phyloP scores from a whole-genome alignment of 2,888 invertebrate species.

The Alitta virens region DNA sequence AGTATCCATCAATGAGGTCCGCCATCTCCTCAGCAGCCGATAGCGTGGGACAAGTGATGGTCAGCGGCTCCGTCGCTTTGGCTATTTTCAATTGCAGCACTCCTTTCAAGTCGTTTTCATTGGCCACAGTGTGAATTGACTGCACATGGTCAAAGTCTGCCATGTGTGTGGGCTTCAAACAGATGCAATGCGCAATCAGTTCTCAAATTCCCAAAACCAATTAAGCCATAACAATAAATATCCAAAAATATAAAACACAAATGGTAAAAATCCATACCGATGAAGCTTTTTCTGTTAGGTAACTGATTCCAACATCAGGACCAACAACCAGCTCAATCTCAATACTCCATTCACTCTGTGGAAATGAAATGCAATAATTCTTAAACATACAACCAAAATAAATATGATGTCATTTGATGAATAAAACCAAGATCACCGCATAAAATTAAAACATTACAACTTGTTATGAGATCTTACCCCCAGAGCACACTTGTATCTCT shows the following conservation, averaged over 20 bases:
- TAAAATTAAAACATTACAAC: no score
- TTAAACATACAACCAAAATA: no score
- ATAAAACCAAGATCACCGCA: no score
- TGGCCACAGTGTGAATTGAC: conserved; percentile 73
- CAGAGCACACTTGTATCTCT: conserved; percentile 88
- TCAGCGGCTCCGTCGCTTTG: conserved; percentile 67
- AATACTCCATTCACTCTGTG: conserved; percentile 86
- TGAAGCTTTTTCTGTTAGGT: conserved; percentile 74
- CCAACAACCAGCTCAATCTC: conserved; percentile 94
- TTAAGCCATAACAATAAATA: no score
- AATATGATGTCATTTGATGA: no score
- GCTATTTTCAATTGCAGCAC: conserved; percentile 78
- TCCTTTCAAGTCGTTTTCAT: conserved; percentile 67
- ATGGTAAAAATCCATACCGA: conserved; percentile 39
- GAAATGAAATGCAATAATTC: no score
- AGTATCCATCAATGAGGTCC: conserved; percentile 95
- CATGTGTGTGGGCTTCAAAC: conserved; percentile 70
- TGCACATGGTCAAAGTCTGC: conserved; percentile 84
- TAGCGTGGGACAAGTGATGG: conserved; percentile 79
- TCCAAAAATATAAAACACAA: no score
- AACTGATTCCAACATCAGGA: conserved; percentile 86
- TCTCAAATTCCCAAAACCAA: no score
- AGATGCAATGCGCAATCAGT: no score
- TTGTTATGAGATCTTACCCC: no score
- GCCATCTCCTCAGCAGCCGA: conserved; percentile 90